phyloP scores from a whole-genome alignment of 92 coral and sea anemone species.

The Nematostella vectensis region DNA sequence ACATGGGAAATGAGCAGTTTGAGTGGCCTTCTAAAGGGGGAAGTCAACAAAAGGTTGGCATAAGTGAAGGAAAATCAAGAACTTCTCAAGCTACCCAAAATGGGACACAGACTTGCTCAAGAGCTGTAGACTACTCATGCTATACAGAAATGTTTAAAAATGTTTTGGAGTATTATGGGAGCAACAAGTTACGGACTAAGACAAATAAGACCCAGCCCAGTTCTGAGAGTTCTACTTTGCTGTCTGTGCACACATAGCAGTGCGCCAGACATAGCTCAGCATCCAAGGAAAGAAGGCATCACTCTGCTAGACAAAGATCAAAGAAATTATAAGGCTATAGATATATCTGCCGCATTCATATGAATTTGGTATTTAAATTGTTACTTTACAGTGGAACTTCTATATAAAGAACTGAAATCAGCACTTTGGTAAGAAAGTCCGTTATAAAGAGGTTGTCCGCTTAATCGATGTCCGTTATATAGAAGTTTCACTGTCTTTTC shows the following conservation, averaged over 20 bases:
- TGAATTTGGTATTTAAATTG: too few species aligned
- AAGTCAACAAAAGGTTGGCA: too few species aligned
- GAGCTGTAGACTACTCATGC: slow-evolving; percentile 55
- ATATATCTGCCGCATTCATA: too few species aligned
- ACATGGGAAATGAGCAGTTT: too few species aligned
- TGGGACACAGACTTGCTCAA: slow-evolving; percentile 6
- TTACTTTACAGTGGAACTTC: too few species aligned
- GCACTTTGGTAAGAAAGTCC: too few species aligned
- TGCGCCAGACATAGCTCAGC: background rate
- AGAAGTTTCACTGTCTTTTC: too few species aligned
- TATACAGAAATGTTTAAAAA: slow-evolving; percentile 85
- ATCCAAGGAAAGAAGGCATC: background rate
- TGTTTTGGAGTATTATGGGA: slow-evolving; percentile 77
- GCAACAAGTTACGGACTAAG: slow-evolving; percentile 53
- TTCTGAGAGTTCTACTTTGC: slow-evolving; percentile 22
- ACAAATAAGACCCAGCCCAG: slow-evolving; percentile 15
- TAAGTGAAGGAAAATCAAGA: slow-evolving; percentile 4
- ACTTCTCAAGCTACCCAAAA: background rate
- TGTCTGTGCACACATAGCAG: slow-evolving; percentile 43
- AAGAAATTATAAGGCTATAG: too few species aligned
- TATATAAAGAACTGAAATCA: too few species aligned
- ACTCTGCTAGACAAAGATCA: background rate
- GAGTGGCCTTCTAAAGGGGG: too few species aligned
- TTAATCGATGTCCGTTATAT: too few species aligned
- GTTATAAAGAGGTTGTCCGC: too few species aligned